Percentiles rank a stretch among this genome's conserved stretches.
Evolutionary conservation across 2,113 vertebrate genomes (phyloP).

Genomic region (Ardeotis arabs): DNA sequence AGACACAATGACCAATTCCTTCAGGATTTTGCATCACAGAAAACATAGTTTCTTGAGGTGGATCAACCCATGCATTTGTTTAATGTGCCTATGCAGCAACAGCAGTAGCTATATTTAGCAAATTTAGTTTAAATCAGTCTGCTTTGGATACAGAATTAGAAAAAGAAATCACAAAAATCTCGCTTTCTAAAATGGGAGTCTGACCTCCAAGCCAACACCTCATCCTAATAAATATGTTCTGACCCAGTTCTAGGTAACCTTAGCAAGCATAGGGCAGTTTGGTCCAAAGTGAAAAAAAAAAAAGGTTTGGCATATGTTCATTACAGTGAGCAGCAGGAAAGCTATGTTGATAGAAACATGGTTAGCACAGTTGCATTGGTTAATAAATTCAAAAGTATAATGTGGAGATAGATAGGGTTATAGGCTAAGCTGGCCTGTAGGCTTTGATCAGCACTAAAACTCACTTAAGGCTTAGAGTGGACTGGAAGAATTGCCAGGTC

Average conservation of each 20-base stretch:
- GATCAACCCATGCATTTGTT: not conserved
- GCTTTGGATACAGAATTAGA: not conserved
- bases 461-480: conserved; percentile 60
- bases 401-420: conserved; percentile 54
- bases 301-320: not conserved
- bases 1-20: conserved; percentile 29
- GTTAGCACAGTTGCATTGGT: conserved; percentile 22
- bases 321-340: conserved; percentile 6
- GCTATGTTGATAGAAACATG: conserved; percentile 10
- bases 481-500: conserved; percentile 48
- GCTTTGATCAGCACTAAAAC: conserved; percentile 59
- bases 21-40: not conserved
- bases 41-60: not conserved
- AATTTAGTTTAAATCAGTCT: not conserved
- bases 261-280: not conserved
- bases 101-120: not conserved
- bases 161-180: not conserved
- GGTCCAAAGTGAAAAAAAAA: not conserved
- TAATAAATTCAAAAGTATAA: conserved; percentile 63
- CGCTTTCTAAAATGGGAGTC: not conserved
- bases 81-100: not conserved
- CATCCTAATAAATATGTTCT: not conserved
- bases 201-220: not conserved
- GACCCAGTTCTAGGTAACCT: not conserved
- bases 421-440: conserved; percentile 63